Base-by-base conservation (phyloP, 2,888 invertebrate genomes). In the Lasioglossum zephyrum region DNA sequence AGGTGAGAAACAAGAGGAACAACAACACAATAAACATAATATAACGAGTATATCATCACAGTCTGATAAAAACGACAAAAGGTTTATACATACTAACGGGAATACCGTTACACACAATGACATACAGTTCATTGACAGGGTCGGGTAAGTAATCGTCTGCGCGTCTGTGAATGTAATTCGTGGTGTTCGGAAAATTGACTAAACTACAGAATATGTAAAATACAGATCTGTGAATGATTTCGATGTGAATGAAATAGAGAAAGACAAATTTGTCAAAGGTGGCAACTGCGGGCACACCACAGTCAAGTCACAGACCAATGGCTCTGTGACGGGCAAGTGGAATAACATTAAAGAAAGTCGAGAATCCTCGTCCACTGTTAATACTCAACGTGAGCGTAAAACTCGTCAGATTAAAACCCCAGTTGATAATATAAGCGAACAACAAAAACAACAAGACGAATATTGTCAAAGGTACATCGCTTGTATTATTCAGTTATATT, bases 51-150 rank as follows among this genome's bases (percentile, higher is more conserved):
- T 92, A 72, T 94, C 94, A 72, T 94, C 94, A 85, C 94, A 94
- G 81, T 90, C 93, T 78, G 94, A 94, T 70, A 95, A 94, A 89
- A 94, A 91, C 91, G 95, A 95, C 85, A 95, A 95, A 87, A 95
- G 93, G 89, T 95, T 95, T 92, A 92, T 94, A 86, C 95, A 95
- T 83, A 95, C 94, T 73, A 96, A 96, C 92, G 95, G 95, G 85
- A 94, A 94, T 88, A 93, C 95, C 85, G 93, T 94, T 89, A 92
- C 93, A 88, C 94, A 94, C 88, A 94, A 91, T 89, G 96, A 96
- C 88, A 91, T 96, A 81, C 96, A 96, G 89, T 95, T 95, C 91
- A 95, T 96, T 90, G 96, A 96, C 90, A 95, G 95, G 92, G 92
- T 95, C 82, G 94, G 95, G 95, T 95, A 89, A 89, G 91, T 83